These are phyloP conservation scores for Okamejei kenojei DNA, from an alignment of 2,797 vertebrate species.

Conservation along the genomic window DNA sequence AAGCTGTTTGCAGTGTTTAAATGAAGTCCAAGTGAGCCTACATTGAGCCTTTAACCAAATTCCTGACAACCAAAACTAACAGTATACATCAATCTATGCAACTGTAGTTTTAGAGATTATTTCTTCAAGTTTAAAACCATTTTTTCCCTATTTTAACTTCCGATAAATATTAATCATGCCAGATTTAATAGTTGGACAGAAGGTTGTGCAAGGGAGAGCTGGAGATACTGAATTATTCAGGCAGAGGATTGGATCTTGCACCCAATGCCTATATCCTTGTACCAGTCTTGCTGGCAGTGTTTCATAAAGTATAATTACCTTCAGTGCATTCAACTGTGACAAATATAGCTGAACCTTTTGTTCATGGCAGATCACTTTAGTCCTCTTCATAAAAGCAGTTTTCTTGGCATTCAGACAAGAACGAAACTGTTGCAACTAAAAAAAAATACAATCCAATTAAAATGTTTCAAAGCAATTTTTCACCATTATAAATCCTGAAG, in stretches of 20 bases:
- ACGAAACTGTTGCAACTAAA: slow-evolving; percentile 27
- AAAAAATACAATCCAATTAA: background rate
- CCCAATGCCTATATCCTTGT: background rate
- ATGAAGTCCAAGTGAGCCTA: too few species aligned
- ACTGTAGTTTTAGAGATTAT: background rate
- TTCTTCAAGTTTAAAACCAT: background rate
- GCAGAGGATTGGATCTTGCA: background rate
- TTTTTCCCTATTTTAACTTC: background rate
- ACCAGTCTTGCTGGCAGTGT: slow-evolving; percentile 39
- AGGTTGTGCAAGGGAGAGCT: background rate
- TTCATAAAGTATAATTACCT: slow-evolving; percentile 51
- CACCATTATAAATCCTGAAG: background rate
- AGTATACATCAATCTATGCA: background rate
- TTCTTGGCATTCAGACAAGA: slow-evolving; percentile 62
- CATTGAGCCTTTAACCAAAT: background rate
- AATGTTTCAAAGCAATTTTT: background rate
- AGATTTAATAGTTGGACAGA: background rate
- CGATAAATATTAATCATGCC: background rate
- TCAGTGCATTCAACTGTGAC: slow-evolving; percentile 55
- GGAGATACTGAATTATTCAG: background rate
- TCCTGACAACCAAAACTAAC: background rate
- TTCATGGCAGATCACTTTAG: slow-evolving; percentile 61
- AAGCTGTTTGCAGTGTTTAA: too few species aligned
- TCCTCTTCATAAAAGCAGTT: slow-evolving; percentile 60
- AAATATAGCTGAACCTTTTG: slow-evolving; percentile 57